Base-by-base conservation (phyloP, 2,797 vertebrate genomes). In the Labeo calbasu region DNA sequence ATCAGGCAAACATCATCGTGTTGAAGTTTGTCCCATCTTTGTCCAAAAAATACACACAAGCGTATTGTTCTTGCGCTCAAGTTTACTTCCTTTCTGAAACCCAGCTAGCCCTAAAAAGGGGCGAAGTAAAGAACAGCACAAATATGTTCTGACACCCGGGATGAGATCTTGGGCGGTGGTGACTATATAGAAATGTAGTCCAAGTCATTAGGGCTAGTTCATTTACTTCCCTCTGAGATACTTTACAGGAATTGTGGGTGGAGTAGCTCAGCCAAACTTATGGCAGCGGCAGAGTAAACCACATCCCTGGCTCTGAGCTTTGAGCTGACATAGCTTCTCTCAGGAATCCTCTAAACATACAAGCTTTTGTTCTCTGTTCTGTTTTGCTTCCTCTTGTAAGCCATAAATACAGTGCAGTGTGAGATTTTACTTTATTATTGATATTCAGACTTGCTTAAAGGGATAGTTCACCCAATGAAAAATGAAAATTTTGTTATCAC, bases 231-330 rank as follows among this genome's bases (percentile, higher is more conserved):
- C 84, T 78, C 51, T 8, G 70, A 76, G 51, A 43, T 78, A 43
- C 48, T 82, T 86, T 71, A 85, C 65, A 69, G 55, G 68, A 65
- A 32, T 63, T 77, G 57, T 84, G 71, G 82, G 88, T 82, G 82
- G 69, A 86, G 75, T 70, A 73, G 75, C 70, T 77, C 55, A 84
- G 51, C 50, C 81, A 76, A 76, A 76, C 59, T 36, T 76, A 77
- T 83, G 72, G 55, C 55, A 61, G 14, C 8, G 21, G 40, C 25
- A 11, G 75, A 80, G 59, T 59, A 82, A 80, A 82, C 79, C 82
- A 85, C 78, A 71, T 70, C 77, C 77, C 70, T 82, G 28, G 17
- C 57, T 53, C 25, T 17, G 28, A 55, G 7, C 66, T n/a, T 73
- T 5, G 14, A 72, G 59, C 83, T 87, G 81, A 85, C 68, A 51